Evolutionary conservation across 1,140 invertebrate genomes (phyloP), one percentile per base, ranked within the genome.

Genomic region (Ericerus pela): DNA sequence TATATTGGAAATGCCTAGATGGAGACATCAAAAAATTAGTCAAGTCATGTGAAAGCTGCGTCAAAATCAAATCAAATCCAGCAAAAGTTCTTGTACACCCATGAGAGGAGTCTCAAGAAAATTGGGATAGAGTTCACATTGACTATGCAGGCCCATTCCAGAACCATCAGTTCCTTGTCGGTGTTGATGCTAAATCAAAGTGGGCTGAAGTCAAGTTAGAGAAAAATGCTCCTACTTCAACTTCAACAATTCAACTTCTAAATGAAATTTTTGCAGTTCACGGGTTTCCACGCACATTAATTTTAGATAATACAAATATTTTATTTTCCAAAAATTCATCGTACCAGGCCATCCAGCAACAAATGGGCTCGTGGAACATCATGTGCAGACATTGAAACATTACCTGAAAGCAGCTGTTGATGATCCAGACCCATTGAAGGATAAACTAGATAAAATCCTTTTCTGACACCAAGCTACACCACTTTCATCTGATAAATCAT

Each of bases 111-210:
- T 62, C 68, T 37, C 51, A 30, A 20, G 26, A 59, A 26, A 62
- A 63, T 52, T 69, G 62, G 58, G 43, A 65, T 41, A 51, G 66
- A 33, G 29, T 69, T 1, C 67, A 69, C 57, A 59, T 62, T 0
- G 64, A 68, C 61, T 66, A 67, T 55, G 60, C 64, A 27, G 67
- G 65, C 14, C 64, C 63, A 20, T 65, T 67, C 47, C 38, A 58
- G 20, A 56, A 57, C 36, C 57, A 63, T 51, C 63, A 62, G 53
- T 74, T 70, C 57, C 55, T 75, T 11, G 62, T 75, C 11, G 53
- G 72, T 1, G 63, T 70, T 0, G 74, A 75, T 62, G 63, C 63
- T 43, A 64, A 66, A 31, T 64, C 66, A 41, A 67, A 66, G 56
- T 66, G 67, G 66, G 57, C 59, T n/a, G 64, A 63, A 60, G 53